Base-by-base conservation (phyloP, 1,140 invertebrate genomes). In the Vanessa atalanta region DNA sequence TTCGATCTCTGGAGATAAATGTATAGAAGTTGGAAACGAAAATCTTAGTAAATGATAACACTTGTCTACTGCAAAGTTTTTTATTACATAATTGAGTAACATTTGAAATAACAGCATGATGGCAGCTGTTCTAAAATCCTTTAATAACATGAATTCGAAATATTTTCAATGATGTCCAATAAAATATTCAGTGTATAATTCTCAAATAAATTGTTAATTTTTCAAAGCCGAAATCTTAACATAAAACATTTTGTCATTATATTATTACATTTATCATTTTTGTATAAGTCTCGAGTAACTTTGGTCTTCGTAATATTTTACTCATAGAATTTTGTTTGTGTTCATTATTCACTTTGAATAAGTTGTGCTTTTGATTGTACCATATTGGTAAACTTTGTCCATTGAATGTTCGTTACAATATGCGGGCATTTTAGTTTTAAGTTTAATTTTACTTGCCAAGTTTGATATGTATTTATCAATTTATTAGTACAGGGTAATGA, bases 311-410 rank as follows among this genome's bases (percentile, higher is more conserved):
- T 51, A 60, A 43, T 16, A n/a, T 50, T 26, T 51, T 14, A 37
- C 23, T 47, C 12, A 8, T 65, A 66, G 14, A 14, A 47, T 47
- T 61, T 71, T 51, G 43, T 64, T 78, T 79, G 80, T 81, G 80
- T 82, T 82, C 78, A 82, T 82, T 79, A 82, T 82, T 79, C 75
- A 79, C 68, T 71, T 77, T 75, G 79, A 82, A 79, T 79, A 78
- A 76, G 63, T 76, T 75, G 63, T 65, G 63, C 48, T 76, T 73
- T 78, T 55, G 60, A 76, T 76, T 76, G 72, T 81, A 81, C 75
- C 77, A 81, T 81, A 81, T 81, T 81, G 79, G 79, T 81, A 81
- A 37, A 70, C 57, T 57, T n/a, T 9, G 57, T 78, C 72, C 77
- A 65, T 81, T 81, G 74, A 78, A 76, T 80, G 74, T 81, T 81